Base-by-base conservation (phyloP, 2,797 vertebrate species). In the Rhadinocentrus ornatus region DNA sequence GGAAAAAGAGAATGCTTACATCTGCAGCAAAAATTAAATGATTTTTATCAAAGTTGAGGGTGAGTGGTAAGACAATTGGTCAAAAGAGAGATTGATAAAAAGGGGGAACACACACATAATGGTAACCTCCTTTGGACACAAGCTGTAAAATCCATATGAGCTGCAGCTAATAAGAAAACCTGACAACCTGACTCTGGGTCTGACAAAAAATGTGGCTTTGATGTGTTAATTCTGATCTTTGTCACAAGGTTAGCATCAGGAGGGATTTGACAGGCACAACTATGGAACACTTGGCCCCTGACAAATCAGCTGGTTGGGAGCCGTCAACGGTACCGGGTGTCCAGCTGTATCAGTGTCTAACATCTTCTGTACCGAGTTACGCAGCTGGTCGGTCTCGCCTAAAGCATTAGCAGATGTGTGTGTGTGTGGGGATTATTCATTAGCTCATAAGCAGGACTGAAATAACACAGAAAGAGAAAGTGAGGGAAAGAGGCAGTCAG, bases 241-340 rank as follows among this genome's bases (percentile, higher is more conserved):
- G 39, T 41, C 39, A 41, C 39, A 9, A 37, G 6, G 52, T 62
- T 68, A 50, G 60, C 71, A 72, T 74, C 75, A 73, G 81, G 69
- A 68, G 64, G 37, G 58, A 86, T 86, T 81, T 88, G 88, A 87
- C 71, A 74, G 81, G 64, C 22, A 20, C 58, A 1, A 60, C 83
- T 77, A 61, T 57, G 86, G 74, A 90, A 81, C 73, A 62, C 83
- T 91, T 60, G 71, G 80, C 62, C 85, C 72, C 80, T 83, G 90
- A 92, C 88, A 90, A 88, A 93, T 92, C 85, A 89, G 85, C 88
- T 85, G 81, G 83, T 91, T 87, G 86, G 55, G 73, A 89, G 87
- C 13, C 20, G 39, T 62, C 52, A n/a, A 39, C 6, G 37, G 2
- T 29, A 32, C 12, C 7, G 8, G 31, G 8, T 6, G 58, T 15